phyloP scores from a whole-genome alignment of 2,113 vertebrate genomes.

The Saccopteryx leptura region DNA sequence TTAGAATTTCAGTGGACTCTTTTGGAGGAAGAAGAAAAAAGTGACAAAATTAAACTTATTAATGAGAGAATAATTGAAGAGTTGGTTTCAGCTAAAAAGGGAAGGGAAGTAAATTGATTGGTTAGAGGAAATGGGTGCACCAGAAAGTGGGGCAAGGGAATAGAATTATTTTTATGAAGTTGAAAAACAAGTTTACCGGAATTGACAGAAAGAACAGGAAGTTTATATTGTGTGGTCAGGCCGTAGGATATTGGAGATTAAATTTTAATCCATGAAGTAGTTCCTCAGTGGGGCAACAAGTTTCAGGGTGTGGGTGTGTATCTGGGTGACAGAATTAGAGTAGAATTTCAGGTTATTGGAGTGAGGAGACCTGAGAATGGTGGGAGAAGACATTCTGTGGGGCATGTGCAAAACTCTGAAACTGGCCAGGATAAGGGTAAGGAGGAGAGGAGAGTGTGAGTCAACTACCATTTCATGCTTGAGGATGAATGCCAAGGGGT shows the following conservation, averaged over 20 bases:
- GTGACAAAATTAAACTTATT: constrained; percentile 1
- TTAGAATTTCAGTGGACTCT: constrained; percentile 7
- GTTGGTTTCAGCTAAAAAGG: neutral
- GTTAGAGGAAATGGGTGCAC: neutral
- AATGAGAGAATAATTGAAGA: constrained; percentile 20
- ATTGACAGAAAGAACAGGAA: constrained; percentile 60
- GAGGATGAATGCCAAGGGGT: neutral
- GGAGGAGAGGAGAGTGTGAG: constrained; percentile 19
- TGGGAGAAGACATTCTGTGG: constrained; percentile 18
- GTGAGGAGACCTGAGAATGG: neutral
- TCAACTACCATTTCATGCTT: constrained; percentile 20
- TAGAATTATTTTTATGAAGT: neutral
- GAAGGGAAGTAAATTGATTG: neutral
- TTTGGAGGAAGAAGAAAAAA: neutral
- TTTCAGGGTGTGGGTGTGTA: constrained; percentile 69
- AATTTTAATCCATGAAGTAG: constrained; percentile 55
- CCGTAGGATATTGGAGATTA: constrained; percentile 59
- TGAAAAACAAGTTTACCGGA: constrained; percentile 71
- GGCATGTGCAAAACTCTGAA: neutral
- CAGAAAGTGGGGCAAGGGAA: neutral
- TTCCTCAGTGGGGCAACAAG: constrained; percentile 27
- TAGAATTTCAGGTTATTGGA: constrained; percentile 47
- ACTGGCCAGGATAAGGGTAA: neutral
- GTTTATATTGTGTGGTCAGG: constrained; percentile 66
- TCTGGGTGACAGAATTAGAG: constrained; percentile 21